phyloP scores from a whole-genome alignment of 2,888 invertebrate species.

The Spodoptera littoralis region DNA sequence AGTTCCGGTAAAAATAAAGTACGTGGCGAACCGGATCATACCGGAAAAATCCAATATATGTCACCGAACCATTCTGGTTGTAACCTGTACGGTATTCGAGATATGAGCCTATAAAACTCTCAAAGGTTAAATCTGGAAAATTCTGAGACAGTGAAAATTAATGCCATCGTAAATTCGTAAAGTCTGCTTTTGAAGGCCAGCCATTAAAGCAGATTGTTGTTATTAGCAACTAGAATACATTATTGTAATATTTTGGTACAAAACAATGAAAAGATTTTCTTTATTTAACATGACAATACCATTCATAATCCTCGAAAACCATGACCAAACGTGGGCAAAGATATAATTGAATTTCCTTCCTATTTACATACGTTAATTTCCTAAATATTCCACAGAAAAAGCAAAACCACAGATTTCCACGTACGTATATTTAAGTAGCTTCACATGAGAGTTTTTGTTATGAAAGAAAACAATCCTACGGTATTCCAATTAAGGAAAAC shows the following conservation, averaged over 20 bases:
- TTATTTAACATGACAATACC: too few species aligned
- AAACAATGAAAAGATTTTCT: too few species aligned
- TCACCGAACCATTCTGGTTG: constrained; percentile 26
- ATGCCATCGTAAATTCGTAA: constrained; percentile 27
- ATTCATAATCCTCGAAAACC: too few species aligned
- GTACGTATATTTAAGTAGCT: neutral
- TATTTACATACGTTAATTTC: constrained; percentile 8
- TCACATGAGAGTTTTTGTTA: constrained; percentile 7
- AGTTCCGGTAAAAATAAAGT: constrained; percentile 33
- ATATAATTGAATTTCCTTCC: neutral
- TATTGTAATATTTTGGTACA: too few species aligned
- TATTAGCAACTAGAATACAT: too few species aligned
- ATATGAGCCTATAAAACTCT: constrained; percentile 10
- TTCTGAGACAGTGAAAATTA: constrained; percentile 29
- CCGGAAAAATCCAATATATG: constrained; percentile 27
- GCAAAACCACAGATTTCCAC: neutral
- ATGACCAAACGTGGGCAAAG: too few species aligned
- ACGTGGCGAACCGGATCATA: constrained; percentile 14
- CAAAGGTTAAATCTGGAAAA: constrained; percentile 9
- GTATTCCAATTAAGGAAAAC: constrained; percentile 31
- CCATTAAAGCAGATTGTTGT: constrained; percentile 6
- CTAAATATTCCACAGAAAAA: neutral
- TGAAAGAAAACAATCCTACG: constrained; percentile 11
- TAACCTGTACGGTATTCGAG: constrained; percentile 10
- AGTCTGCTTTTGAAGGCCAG: constrained; percentile 9